Evolutionary conservation across 1,140 invertebrate genomes (phyloP), one percentile per base, ranked within the genome.

Genomic region (Pseudomyrmex concolor): DNA sequence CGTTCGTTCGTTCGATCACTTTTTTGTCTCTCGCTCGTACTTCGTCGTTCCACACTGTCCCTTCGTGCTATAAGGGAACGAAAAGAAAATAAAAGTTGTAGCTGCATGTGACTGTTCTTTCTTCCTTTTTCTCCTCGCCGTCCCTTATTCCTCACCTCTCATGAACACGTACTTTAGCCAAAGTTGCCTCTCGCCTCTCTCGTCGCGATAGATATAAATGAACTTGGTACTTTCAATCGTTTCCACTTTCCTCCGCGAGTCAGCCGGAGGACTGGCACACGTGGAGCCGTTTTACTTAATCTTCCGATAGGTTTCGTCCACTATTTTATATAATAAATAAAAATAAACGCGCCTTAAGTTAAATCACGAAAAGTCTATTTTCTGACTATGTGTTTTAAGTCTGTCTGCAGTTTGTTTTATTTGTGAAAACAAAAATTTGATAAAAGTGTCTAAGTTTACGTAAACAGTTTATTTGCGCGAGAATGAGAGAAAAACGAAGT

Each of bases 11-110:
- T n/a, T n/a, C 34, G 60, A 62, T 84, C 80, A 34, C 74, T 84
- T 84, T 84, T 84, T 77, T 67, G 84, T 88, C 84, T 68, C 57
- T 57, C 45, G 15, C 34, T n/a, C 17, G 76, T 68, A 60, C 50
- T 9, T 43, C 43, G 17, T 55, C 12, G 17, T 50, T 1, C 9
- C 78, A 45, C 10, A 15, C 19, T 57, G 50, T 84, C 50, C 13
- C 60, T 50, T 57, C 45, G 25, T 34, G 48, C 51, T 13, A 55
- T 59, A 34, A 55, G 43, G 59, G n/a, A 63, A 50, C 48, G 57
- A 22, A 25, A 66, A 84, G 67, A 84, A 70, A 90, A 91, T 88
- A 84, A 88, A 91, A 90, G 87, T 91, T 90, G 86, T 86, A 90
- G 87, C 84, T 89, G 85, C 84, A 86, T 78, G 86, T 77, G 84